These are phyloP conservation scores for Protomyctophum bolini DNA, from an alignment of 2,113 vertebrate species.

Conservation along the genomic window DNA sequence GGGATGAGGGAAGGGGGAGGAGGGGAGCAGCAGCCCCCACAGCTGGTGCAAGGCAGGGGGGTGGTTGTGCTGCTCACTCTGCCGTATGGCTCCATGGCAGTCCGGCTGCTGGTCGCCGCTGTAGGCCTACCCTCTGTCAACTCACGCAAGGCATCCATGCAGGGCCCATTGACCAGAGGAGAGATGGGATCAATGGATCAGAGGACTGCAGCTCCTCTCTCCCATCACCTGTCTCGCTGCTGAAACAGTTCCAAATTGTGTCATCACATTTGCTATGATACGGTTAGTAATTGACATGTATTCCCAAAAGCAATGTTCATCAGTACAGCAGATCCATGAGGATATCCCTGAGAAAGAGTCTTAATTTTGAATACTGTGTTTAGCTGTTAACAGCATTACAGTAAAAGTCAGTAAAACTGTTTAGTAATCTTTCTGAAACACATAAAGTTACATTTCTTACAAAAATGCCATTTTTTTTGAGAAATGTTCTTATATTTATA, in stretches of 20 bases:
- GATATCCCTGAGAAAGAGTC: constrained; percentile 25
- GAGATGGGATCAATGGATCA: constrained; percentile 56
- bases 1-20: constrained; percentile 67
- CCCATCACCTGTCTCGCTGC: constrained; percentile 51
- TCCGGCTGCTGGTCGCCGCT: constrained; percentile 62
- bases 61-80: constrained; percentile 64
- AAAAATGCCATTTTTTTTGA: background rate
- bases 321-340: constrained; percentile 35
- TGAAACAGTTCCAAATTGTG: constrained; percentile 55
- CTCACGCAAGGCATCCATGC: constrained; percentile 75
- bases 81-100: constrained; percentile 78
- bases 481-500: background rate
- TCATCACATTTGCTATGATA: constrained; percentile 48
- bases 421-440: too few species aligned
- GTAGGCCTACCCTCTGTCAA: constrained; percentile 71
- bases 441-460: background rate
- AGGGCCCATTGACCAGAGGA: constrained; percentile 68
- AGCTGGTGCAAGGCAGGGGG: constrained; percentile 77
- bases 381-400: constrained; percentile 24
- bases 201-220: constrained; percentile 41
- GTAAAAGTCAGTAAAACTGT: background rate
- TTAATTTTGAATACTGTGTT: constrained; percentile 14
- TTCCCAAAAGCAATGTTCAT: constrained; percentile 53
- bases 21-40: constrained; percentile 76
- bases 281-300: constrained; percentile 58